phyloP scores from a whole-genome alignment of 2,113 vertebrate genomes.

The human (Homo sapiens) region GRCh38 chr3:9295001-9295500 shows the following conservation, averaged over 20 bases:
- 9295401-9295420: background rate
- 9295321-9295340: background rate
- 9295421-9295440: background rate
- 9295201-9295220: slow-evolving; percentile 61
- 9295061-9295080: slow-evolving; percentile 45
- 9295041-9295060: slow-evolving; percentile 8
- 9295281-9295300: slow-evolving; percentile 56
- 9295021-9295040: slow-evolving; percentile 37
- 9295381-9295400: background rate
- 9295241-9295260: slow-evolving; percentile 46
- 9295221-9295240: slow-evolving; percentile 61
- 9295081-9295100: slow-evolving; percentile 51
- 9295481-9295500: background rate
- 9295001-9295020: background rate
- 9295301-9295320: slow-evolving; percentile 48
- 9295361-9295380: background rate
- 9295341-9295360: background rate
- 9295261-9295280: slow-evolving; percentile 64
- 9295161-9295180: slow-evolving; percentile 53
- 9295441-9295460: background rate
- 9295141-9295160: background rate
- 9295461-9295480: background rate
- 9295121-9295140: background rate
- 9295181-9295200: slow-evolving; percentile 50
- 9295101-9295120: slow-evolving; percentile 45